These are phyloP conservation scores for Luperina nickerlii DNA, from an alignment of 2,888 invertebrate genomes.

Conservation along the genomic window DNA sequence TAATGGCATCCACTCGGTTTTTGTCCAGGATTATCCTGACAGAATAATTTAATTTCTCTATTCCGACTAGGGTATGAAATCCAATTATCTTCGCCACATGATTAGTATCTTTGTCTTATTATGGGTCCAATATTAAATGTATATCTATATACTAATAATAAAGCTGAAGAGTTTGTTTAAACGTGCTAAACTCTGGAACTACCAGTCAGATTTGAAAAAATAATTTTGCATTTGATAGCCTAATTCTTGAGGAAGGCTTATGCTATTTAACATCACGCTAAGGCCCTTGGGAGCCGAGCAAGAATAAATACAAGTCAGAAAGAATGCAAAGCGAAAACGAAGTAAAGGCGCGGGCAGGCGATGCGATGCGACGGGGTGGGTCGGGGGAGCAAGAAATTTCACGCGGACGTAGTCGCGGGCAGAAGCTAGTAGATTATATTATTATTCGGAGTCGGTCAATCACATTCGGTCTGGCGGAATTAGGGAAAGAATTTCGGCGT, in stretches of 20 bases:
- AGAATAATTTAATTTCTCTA: neutral
- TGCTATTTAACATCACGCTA: neutral
- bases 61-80: neutral
- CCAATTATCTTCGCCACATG: constrained; percentile 18
- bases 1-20: neutral
- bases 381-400: neutral
- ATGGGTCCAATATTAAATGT: neutral
- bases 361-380: neutral
- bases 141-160: neutral
- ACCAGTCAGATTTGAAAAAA: neutral
- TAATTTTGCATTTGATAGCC: neutral
- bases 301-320: neutral
- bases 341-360: too few species aligned
- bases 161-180: neutral
- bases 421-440: constrained; percentile 1
- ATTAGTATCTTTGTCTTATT: constrained; percentile 18
- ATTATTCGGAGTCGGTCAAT: neutral
- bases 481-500: constrained; percentile 7
- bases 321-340: neutral
- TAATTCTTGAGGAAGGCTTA: neutral
- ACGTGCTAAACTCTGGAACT: neutral
- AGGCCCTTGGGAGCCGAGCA: neutral
- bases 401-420: neutral
- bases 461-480: constrained; percentile 3
- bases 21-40: neutral